phyloP scores from a whole-genome alignment of 2,888 invertebrate species.

The Amiota minor region DNA sequence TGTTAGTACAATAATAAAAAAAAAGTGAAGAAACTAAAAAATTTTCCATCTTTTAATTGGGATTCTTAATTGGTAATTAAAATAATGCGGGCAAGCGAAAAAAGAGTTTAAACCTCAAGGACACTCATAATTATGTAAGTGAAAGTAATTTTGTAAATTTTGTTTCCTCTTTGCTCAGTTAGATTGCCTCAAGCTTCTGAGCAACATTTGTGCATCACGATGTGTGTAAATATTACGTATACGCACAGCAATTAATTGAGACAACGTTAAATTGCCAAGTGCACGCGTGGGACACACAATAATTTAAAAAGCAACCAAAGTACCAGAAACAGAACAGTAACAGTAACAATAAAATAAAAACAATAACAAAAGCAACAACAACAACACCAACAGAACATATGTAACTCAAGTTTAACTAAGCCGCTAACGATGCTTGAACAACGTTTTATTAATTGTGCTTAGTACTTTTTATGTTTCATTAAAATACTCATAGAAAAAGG shows the following conservation, averaged over 20 bases:
- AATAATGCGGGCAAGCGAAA: conserved; percentile 1
- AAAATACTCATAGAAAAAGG: too few species aligned
- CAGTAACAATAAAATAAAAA: too few species aligned
- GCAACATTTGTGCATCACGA: too few species aligned
- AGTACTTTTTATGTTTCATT: too few species aligned
- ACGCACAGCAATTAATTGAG: neutral
- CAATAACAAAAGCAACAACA: neutral
- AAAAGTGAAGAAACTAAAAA: neutral
- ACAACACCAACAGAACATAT: neutral
- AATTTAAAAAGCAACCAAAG: neutral
- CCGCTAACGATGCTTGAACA: neutral
- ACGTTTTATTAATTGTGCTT: neutral
- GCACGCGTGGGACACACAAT: neutral
- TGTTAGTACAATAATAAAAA: neutral
- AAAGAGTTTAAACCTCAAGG: too few species aligned
- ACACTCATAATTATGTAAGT: too few species aligned
- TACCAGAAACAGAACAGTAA: neutral
- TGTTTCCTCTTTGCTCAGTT: too few species aligned
- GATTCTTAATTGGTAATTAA: conserved; percentile 6
- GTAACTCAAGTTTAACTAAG: neutral
- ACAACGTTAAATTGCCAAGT: neutral
- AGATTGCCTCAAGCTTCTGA: too few species aligned
- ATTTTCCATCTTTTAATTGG: conserved; percentile 14
- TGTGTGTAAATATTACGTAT: neutral
- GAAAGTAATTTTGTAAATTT: too few species aligned